Evolutionary conservation across 2,797 vertebrate species (phyloP).

Genomic region (Atherinosoma microstoma): DNA sequence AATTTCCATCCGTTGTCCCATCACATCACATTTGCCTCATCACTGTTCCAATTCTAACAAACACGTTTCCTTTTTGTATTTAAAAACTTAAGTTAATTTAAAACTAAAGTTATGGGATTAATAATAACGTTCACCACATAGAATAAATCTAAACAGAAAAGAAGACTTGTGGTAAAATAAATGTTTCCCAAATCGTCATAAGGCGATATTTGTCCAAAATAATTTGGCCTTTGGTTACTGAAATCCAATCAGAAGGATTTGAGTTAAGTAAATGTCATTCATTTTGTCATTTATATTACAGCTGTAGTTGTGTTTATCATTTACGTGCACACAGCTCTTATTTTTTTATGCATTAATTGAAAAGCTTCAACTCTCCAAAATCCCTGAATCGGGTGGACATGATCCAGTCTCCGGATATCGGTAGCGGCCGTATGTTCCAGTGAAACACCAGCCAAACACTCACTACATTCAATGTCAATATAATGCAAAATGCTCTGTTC

Average conservation of each 20-base stretch:
- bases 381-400: too few species aligned
- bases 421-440: too few species aligned
- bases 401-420: too few species aligned
- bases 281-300: background rate
- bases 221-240: background rate
- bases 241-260: background rate
- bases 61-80: background rate
- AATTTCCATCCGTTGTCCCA: too few species aligned
- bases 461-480: too few species aligned
- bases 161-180: too few species aligned
- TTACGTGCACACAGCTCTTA: too few species aligned
- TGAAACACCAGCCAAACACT: too few species aligned
- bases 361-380: too few species aligned
- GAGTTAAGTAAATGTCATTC: background rate
- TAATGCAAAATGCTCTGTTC: too few species aligned
- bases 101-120: background rate
- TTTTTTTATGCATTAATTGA: too few species aligned
- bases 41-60: background rate
- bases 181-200: background rate
- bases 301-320: background rate
- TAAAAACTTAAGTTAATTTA: background rate
- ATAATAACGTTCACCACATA: background rate
- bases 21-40: background rate
- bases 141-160: background rate
- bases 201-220: background rate